Conservation (phyloP, 2,113 vertebrate species). For the Periophthalmus modestus region DNA sequence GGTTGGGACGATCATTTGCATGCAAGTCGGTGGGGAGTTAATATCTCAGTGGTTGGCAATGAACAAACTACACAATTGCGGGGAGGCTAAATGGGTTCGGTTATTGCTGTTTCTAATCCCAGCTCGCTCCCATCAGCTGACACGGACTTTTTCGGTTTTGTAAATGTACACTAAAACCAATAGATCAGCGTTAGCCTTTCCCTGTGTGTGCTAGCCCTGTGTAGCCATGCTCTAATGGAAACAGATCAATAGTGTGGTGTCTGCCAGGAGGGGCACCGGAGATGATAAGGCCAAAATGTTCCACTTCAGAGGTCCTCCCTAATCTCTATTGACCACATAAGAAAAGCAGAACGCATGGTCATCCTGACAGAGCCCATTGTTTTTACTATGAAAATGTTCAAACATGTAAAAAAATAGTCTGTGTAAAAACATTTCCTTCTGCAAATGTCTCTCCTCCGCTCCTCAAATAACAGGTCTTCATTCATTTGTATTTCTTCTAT, state of each 20-base stretch:
- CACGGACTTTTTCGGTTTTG: slow-evolving; percentile 14
- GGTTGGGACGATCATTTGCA: slow-evolving; percentile 45
- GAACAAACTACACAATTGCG: slow-evolving; percentile 34
- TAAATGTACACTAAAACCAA: slow-evolving; percentile 24
- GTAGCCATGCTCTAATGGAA: slow-evolving; percentile 16
- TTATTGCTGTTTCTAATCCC: slow-evolving; percentile 43
- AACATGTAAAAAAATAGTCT: not conserved
- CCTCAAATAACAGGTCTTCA: too few species aligned
- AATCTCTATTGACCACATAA: slow-evolving; percentile 45
- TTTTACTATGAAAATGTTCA: not conserved
- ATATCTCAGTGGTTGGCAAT: slow-evolving; percentile 45
- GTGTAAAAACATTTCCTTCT: not conserved
- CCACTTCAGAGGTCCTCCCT: slow-evolving; percentile 34
- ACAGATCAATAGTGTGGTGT: slow-evolving; percentile 40
- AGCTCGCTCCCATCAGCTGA: slow-evolving; percentile 9
- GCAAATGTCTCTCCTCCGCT: too few species aligned
- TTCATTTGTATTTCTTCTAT: too few species aligned
- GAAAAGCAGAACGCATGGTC: slow-evolving; percentile 11
- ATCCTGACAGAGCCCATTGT: slow-evolving; percentile 7
- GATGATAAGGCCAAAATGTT: slow-evolving; percentile 39
- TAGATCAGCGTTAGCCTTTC: slow-evolving; percentile 17
- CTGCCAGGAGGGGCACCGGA: slow-evolving; percentile 18
- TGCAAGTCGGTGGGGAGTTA: slow-evolving; percentile 44
- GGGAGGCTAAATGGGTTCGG: slow-evolving; percentile 32
- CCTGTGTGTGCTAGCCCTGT: slow-evolving; percentile 17